phyloP scores from a whole-genome alignment of 2,113 vertebrate genomes.

The Arizona elegans region DNA sequence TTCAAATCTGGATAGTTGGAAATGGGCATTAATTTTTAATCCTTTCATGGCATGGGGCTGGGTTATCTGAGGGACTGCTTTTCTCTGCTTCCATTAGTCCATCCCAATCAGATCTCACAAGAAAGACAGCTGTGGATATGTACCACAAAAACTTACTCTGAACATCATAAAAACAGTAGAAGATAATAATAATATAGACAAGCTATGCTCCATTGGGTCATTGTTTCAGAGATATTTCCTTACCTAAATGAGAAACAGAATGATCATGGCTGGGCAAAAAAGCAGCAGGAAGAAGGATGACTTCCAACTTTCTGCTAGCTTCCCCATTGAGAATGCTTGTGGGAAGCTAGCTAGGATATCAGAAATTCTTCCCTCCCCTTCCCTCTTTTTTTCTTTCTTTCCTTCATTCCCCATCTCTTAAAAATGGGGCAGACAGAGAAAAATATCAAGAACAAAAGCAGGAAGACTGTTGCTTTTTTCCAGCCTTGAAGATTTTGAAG shows the following conservation, averaged over 20 bases:
- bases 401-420: neutral
- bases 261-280: too few relatives aligned
- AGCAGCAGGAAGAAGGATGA: too few relatives aligned
- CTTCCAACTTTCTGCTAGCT: too few relatives aligned
- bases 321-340: too few relatives aligned
- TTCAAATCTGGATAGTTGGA: neutral
- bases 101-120: neutral
- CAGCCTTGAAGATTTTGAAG: neutral
- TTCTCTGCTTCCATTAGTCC: neutral
- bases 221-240: too few relatives aligned
- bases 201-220: too few relatives aligned
- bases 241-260: too few relatives aligned
- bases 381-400: too few relatives aligned
- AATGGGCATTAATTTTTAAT: neutral
- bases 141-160: neutral
- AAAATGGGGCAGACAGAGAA: neutral
- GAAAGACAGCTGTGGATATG: neutral
- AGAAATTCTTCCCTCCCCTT: too few relatives aligned
- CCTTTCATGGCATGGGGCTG: neutral
- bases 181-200: neutral
- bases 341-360: too few relatives aligned
- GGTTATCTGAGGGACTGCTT: neutral
- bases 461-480: neutral
- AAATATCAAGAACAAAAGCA: neutral
- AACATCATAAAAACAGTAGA: neutral